These are phyloP conservation scores for Crematogaster levior DNA, from an alignment of 2,888 invertebrate species.

Conservation along the genomic window DNA sequence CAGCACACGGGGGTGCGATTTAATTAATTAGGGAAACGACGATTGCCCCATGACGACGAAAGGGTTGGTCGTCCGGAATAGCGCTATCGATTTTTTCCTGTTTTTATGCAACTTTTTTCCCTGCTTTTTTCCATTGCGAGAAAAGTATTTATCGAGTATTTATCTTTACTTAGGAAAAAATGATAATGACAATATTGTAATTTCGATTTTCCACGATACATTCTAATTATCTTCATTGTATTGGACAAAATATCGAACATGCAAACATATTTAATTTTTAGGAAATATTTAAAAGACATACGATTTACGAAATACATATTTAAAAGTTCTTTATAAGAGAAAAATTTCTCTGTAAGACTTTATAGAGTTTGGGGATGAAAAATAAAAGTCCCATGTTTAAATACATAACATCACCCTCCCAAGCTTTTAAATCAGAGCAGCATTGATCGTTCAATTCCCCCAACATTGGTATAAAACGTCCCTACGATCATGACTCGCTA, in stretches of 20 bases:
- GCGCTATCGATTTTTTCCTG: slow-evolving; percentile 57
- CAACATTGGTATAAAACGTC: slow-evolving; percentile 37
- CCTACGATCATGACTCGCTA: slow-evolving; percentile 30
- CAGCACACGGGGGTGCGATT: slow-evolving; percentile 61
- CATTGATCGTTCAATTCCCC: slow-evolving; percentile 36
- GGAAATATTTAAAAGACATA: background rate
- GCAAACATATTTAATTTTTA: background rate
- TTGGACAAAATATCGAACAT: background rate
- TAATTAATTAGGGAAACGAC: slow-evolving; percentile 68
- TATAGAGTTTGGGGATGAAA: background rate
- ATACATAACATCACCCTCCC: slow-evolving; percentile 8
- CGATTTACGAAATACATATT: background rate
- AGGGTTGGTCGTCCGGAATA: slow-evolving; percentile 52
- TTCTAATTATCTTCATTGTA: background rate
- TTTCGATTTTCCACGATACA: background rate
- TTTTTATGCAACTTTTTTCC: slow-evolving; percentile 8
- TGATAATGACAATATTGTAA: background rate
- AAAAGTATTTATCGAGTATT: background rate
- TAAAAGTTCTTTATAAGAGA: background rate
- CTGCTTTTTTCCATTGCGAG: background rate
- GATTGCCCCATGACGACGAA: slow-evolving; percentile 52
- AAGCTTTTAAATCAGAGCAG: slow-evolving; percentile 3
- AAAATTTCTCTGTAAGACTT: background rate
- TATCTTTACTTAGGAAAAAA: background rate
- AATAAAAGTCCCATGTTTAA: slow-evolving; percentile 2